Base-by-base conservation (phyloP, 2,113 vertebrate genomes). In the Salvator merianae region DNA sequence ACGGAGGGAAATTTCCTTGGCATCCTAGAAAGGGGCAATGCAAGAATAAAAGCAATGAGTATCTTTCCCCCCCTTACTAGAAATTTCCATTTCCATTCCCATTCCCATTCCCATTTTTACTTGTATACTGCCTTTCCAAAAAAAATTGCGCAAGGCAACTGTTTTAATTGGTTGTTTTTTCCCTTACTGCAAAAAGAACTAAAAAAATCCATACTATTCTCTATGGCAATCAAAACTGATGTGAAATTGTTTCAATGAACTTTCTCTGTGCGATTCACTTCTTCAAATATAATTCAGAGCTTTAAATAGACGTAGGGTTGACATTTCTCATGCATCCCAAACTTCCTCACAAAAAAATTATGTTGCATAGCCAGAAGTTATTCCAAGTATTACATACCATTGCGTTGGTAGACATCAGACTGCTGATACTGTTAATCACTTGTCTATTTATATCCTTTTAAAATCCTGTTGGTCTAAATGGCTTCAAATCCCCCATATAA, bases 391-490 rank as follows among this genome's bases (percentile, higher is more conserved):
- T 72, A 47, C 83, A 84, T 53, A 65, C 72, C 77, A 63, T 63
- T 79, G 68, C 36, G 69, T 6, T 24, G 80, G 55, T 28, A 59
- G 76, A 71, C 69, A 84, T 72, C 34, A 78, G 68, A 79, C 68
- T 72, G 36, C 76, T 72, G 83, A 84, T 79, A 79, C 68, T 79
- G 66, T 84, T 84, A 78, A 77, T 66, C 70, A 59, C 83, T 84
- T 84, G 83, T 84, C 79, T 84, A 84, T 84, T 84, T 79, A 84
- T 84, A 84, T 79, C 83, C 75, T 71, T 71, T 79, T 32, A 77
- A 62, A 84, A 63, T 43, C 38, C 83, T 38, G 36, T 20, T 32
- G 13, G 76, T 63, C 68, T 63, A 78, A 71, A 36, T 72, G 76
- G 50, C 53, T 62, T n/a, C 30, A 63, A 47, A 79, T 84, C 12